Evolutionary conservation across 2,113 vertebrate genomes (phyloP), one percentile per base, ranked within the genome.

Genomic region (Trichomycterus rosablanca): DNA sequence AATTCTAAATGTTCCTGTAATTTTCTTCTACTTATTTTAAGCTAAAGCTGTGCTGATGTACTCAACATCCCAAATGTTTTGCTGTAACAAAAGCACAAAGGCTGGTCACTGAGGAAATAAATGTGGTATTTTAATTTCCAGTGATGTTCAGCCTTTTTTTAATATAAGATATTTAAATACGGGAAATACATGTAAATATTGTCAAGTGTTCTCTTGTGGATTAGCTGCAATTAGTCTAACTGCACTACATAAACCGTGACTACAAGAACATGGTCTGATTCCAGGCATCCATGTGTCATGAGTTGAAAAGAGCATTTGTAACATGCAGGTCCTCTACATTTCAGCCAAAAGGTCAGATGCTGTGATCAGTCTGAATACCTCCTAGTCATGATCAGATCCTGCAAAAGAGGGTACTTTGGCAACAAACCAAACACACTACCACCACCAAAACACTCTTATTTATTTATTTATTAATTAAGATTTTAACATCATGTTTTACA

Each of bases 341-440:
- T 53, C 48, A 63, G 60, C 48, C 49, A 53, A 50, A 49, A 60
- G 28, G 30, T 28, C 56, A 53, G 14, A 60, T 28, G 19, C 49
- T 55, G 15, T 57, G 54, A 10, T 43, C 6, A 12, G 23, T 2
- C 18, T 43, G 24, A 18, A 26, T 43, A 30, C 16, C 37, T 43
- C n/a, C 37, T 54, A 32, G 35, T 40, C 37, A 40, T n/a, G 34
- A 39, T 28, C 61, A 35, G 40, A 11, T 53, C 6, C 9, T 26
- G 28, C 1, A 22, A 40, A 40, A 44, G 37, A 53, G 19, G 15
- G 11, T 40, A 24, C 15, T 34, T 32, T 26, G 11, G n/a, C 50
- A 63, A 2, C 10, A n/a, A n/a, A 20, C 3, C 10, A 22, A 54
- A 12, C 9, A 1, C 49, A n/a, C 19, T 19, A 23, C 7, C 2